These are phyloP conservation scores for Pseudopipra pipra DNA, from an alignment of 2,113 vertebrate genomes.

Conservation along the genomic window DNA sequence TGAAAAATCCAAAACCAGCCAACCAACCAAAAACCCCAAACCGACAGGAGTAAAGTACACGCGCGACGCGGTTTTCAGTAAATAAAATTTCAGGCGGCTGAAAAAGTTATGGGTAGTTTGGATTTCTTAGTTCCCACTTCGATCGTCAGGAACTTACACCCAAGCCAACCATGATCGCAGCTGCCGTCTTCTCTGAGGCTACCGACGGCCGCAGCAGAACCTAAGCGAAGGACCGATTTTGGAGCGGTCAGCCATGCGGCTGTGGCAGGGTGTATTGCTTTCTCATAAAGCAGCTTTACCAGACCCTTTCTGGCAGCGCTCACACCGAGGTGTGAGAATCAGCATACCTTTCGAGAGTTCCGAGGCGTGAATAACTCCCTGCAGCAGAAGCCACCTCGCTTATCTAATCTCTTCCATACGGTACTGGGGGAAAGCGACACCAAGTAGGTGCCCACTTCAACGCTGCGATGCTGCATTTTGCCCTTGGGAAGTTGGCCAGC, in stretches of 20 bases:
- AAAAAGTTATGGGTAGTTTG: not conserved
- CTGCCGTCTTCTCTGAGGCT: not conserved
- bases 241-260: not conserved
- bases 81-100: not conserved
- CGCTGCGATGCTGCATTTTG: not conserved
- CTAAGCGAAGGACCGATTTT: not conserved
- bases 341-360: not conserved
- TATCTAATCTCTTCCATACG: slow-evolving; percentile 31
- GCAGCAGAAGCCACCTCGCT: not conserved
- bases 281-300: not conserved
- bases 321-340: not conserved
- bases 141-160: not conserved
- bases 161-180: not conserved
- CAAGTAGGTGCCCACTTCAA: not conserved
- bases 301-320: not conserved
- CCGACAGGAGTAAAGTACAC: not conserved
- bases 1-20: too few relatives aligned
- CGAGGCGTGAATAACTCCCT: not conserved
- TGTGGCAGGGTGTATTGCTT: not conserved
- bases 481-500: not conserved
- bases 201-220: not conserved
- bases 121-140: not conserved
- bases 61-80: not conserved
- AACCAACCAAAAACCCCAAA: not conserved
- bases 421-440: not conserved